phyloP scores from a whole-genome alignment of 1,140 invertebrate species.

The Pseudomyrmex concolor region DNA sequence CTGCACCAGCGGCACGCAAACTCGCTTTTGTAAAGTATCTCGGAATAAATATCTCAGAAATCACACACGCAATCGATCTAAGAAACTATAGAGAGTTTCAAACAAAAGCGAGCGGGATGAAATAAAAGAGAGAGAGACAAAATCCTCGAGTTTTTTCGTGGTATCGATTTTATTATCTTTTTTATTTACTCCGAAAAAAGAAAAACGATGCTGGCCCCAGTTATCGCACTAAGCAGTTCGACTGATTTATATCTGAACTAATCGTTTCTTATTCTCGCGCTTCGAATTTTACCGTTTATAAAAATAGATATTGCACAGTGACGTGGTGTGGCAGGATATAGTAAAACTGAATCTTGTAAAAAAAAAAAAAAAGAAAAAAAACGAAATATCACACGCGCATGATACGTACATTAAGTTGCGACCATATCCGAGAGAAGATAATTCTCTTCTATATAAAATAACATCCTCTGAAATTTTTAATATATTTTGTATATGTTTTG shows the following conservation, averaged over 20 bases:
- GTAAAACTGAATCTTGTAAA: too few species aligned
- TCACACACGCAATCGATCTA: not conserved
- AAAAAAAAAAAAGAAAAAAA: too few species aligned
- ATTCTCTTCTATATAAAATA: too few species aligned
- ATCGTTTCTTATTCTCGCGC: not conserved
- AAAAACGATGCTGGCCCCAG: slow-evolving; percentile 14
- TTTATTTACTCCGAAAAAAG: not conserved
- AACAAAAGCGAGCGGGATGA: not conserved
- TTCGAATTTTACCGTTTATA: too few species aligned
- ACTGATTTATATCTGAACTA: slow-evolving; percentile 4
- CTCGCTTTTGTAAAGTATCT: slow-evolving; percentile 29
- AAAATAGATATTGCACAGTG: too few species aligned
- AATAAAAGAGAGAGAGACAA: not conserved
- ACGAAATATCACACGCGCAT: too few species aligned
- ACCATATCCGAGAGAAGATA: too few species aligned
- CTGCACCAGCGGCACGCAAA: slow-evolving; percentile 53
- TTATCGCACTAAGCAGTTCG: slow-evolving; percentile 6
- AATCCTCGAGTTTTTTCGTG: not conserved
- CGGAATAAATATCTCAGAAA: slow-evolving; percentile 37
- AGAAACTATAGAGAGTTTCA: not conserved
- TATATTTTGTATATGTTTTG: not conserved
- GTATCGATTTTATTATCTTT: slow-evolving; percentile 24
- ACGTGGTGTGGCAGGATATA: too few species aligned
- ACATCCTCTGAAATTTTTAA: too few species aligned
- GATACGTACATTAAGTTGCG: too few species aligned